phyloP scores from a whole-genome alignment of 2,113 vertebrate species.

The Centropus bengalensis region DNA sequence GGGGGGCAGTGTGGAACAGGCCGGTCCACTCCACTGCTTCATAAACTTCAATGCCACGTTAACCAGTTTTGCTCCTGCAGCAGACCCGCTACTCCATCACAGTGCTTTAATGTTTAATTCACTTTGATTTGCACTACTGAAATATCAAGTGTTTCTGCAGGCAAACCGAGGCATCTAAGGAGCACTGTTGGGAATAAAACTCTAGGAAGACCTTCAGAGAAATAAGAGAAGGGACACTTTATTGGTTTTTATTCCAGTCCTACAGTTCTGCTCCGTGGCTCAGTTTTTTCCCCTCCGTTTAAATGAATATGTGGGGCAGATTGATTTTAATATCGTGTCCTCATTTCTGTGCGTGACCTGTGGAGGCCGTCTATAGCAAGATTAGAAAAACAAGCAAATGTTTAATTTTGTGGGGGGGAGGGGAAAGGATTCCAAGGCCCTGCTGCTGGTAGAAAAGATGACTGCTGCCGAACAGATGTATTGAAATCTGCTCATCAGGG shows the following conservation, averaged over 20 bases:
- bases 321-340: constrained; percentile 54
- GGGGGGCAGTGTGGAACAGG: background rate
- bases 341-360: constrained; percentile 33
- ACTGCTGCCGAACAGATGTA: background rate
- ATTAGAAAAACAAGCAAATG: constrained; percentile 64
- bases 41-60: constrained; percentile 31
- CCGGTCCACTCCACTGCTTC: background rate
- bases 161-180: constrained; percentile 62
- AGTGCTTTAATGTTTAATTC: constrained; percentile 95
- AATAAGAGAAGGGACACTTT: constrained; percentile 55
- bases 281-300: constrained; percentile 1
- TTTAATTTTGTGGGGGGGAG: constrained; percentile 46
- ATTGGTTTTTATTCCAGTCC: constrained; percentile 60
- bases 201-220: constrained; percentile 65
- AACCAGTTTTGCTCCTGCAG: constrained; percentile 1
- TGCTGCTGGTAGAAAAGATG: background rate
- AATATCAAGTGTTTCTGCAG: constrained; percentile 76
- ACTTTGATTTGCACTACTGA: constrained; percentile 88
- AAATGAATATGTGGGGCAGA: background rate
- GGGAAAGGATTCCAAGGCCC: background rate
- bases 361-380: constrained; percentile 42
- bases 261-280: constrained; percentile 38
- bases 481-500: background rate
- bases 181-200: constrained; percentile 67
- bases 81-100: constrained; percentile 73